phyloP scores from a whole-genome alignment of 2,113 vertebrate species.

The Sterna hirundo region DNA sequence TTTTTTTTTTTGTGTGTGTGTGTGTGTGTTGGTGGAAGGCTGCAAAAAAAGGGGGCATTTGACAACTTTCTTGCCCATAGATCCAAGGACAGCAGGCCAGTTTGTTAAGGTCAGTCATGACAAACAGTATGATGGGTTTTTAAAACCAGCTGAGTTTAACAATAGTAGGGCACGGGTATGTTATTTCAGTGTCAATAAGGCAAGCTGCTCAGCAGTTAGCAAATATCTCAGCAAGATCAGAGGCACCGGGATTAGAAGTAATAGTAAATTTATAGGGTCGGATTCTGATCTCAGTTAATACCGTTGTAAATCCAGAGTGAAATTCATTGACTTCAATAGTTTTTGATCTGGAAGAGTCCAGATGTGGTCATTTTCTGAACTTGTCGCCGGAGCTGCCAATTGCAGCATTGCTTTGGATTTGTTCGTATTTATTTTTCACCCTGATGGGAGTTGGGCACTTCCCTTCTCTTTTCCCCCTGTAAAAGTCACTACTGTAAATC shows the following conservation, averaged over 20 bases:
- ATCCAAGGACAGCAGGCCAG: slow-evolving; percentile 84
- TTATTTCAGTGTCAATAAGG: slow-evolving; percentile 71
- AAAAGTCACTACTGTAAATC: not conserved
- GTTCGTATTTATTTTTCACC: not conserved
- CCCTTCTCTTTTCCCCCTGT: not conserved
- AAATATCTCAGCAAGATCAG: slow-evolving; percentile 40
- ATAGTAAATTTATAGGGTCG: slow-evolving; percentile 25
- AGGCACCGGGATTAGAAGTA: not conserved
- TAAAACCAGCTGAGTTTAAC: slow-evolving; percentile 74
- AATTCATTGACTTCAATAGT: slow-evolving; percentile 15
- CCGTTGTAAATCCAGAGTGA: not conserved
- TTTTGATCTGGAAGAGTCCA: slow-evolving; percentile 17
- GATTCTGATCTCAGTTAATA: slow-evolving; percentile 49
- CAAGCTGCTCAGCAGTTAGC: slow-evolving; percentile 47
- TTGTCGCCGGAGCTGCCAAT: not conserved
- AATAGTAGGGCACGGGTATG: slow-evolving; percentile 46
- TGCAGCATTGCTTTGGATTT: not conserved
- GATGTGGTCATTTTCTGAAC: not conserved
- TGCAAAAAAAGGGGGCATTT: slow-evolving; percentile 73
- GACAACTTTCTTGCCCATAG: slow-evolving; percentile 87
- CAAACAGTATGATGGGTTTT: slow-evolving; percentile 79
- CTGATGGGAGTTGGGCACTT: not conserved
- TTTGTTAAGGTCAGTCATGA: slow-evolving; percentile 79
- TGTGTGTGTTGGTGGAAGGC: slow-evolving; percentile 32
- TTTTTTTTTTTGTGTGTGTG: not conserved